Conservation (phyloP, 2,113 vertebrate genomes). For the Haemorhous mexicanus region DNA sequence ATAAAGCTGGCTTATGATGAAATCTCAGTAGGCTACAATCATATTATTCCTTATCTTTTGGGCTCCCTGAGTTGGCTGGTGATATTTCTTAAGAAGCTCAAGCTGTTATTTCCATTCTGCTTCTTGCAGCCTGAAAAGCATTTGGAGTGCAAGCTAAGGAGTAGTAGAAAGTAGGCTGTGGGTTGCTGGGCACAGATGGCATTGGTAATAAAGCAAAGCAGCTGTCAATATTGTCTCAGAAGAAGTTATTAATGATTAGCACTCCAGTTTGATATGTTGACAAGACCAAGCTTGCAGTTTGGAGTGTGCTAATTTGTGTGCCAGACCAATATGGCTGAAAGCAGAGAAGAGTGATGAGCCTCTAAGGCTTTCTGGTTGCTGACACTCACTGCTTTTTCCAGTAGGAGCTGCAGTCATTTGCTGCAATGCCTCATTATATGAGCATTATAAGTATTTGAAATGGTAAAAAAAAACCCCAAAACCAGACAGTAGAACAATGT, state of each 20-base stretch:
- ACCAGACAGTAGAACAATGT: background rate
- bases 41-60: background rate
- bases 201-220: constrained; percentile 20
- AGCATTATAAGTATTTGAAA: background rate
- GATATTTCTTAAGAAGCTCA: constrained; percentile 12
- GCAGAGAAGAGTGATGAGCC: background rate
- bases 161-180: background rate
- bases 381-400: background rate
- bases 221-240: constrained; percentile 48
- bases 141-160: background rate
- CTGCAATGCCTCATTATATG: background rate
- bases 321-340: constrained; percentile 12
- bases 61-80: background rate
- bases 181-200: constrained; percentile 17
- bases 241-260: constrained; percentile 46
- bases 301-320: background rate
- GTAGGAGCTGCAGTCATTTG: background rate
- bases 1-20: background rate
- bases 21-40: background rate
- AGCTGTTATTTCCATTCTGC: constrained; percentile 36
- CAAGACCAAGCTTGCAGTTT: constrained; percentile 39
- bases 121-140: background rate
- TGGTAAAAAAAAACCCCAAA: background rate
- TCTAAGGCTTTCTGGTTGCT: background rate
- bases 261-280: constrained; percentile 20